These are phyloP conservation scores for Lophochroa leadbeateri DNA, from an alignment of 2,113 vertebrate species.

Conservation along the genomic window DNA sequence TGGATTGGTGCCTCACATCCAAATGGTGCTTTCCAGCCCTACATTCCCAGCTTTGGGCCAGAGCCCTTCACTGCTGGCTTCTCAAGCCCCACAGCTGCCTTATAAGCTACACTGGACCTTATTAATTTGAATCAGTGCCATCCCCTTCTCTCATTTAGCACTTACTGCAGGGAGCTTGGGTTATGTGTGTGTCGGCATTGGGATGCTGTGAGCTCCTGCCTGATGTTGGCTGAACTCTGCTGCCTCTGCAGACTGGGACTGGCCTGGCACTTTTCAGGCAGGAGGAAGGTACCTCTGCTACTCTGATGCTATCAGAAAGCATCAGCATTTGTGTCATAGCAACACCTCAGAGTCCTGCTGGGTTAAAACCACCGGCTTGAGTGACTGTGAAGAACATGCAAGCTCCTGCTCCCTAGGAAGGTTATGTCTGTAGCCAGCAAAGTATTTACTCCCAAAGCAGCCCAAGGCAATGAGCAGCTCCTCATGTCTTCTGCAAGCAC, in stretches of 20 bases:
- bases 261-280: not conserved
- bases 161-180: not conserved
- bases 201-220: not conserved
- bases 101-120: not conserved
- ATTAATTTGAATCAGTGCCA: not conserved
- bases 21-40: not conserved
- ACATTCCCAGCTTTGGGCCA: not conserved
- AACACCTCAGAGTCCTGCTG: not conserved
- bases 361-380: not conserved
- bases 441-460: not conserved
- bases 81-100: not conserved
- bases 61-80: not conserved
- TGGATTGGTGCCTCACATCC: not conserved
- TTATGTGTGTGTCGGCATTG: not conserved
- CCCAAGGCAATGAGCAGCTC: not conserved
- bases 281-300: not conserved
- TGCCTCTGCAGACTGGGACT: not conserved
- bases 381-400: fast-evolving
- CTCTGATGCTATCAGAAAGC: not conserved
- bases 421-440: not conserved
- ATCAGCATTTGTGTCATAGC: not conserved
- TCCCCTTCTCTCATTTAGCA: not conserved
- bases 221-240: fast-evolving
- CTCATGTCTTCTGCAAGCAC: not conserved
- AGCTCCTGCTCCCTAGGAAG: not conserved